Evolutionary conservation across 2,113 vertebrate species (phyloP).

Genomic region (Phocoena phocoena): DNA sequence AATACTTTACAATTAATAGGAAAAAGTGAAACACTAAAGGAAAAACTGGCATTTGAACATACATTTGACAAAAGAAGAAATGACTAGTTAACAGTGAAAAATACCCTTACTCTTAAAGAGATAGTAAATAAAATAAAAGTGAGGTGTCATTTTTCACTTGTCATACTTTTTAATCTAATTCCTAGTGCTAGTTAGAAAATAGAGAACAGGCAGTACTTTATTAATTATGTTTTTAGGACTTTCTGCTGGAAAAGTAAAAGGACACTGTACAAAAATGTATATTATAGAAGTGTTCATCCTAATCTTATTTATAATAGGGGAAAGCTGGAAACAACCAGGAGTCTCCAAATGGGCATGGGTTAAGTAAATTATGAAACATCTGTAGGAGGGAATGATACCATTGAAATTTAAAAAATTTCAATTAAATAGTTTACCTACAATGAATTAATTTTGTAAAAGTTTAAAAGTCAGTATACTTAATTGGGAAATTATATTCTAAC

Average conservation of each 20-base stretch:
- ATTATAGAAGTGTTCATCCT: background rate
- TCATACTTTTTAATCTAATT: constrained; percentile 4
- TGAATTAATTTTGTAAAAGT: background rate
- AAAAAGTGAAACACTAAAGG: background rate
- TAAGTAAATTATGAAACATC: constrained; percentile 34
- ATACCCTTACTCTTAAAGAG: background rate
- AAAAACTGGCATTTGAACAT: background rate
- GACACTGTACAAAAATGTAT: background rate
- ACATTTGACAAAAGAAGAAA: background rate
- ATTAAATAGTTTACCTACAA: background rate
- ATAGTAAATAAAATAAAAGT: background rate
- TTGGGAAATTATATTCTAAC: background rate
- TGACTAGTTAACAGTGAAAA: constrained; percentile 36
- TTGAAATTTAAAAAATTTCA: background rate
- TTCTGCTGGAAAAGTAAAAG: background rate
- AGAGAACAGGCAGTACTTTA: background rate
- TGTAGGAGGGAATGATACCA: background rate
- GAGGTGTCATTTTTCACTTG: background rate
- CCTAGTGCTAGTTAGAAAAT: background rate
- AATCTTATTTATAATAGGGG: background rate
- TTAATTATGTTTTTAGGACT: background rate
- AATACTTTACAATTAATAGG: background rate
- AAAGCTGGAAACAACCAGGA: background rate
- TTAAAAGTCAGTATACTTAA: background rate
- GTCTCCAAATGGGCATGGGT: background rate